Conservation (phyloP, 2,888 invertebrate species). For the Salticus scenicus region DNA sequence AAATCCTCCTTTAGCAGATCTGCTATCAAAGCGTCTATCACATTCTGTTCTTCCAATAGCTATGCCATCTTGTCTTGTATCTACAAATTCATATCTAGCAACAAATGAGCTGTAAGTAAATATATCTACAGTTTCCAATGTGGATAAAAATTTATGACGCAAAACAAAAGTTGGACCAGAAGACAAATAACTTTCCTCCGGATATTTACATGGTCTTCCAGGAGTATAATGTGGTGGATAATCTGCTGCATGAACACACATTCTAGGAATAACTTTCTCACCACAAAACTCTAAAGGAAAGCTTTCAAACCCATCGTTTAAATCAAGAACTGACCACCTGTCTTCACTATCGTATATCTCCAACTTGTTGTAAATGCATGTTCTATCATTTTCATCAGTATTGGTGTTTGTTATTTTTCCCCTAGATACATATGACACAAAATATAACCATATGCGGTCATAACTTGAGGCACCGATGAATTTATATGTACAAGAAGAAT, state of each 20-base stretch:
- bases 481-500: slow-evolving; percentile 87
- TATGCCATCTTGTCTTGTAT: slow-evolving; percentile 75
- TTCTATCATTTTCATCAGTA: slow-evolving; percentile 48
- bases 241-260: slow-evolving; percentile 73
- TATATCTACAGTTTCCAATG: slow-evolving; percentile 86
- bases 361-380: slow-evolving; percentile 67
- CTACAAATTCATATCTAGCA: slow-evolving; percentile 88
- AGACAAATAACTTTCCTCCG: slow-evolving; percentile 85
- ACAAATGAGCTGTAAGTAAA: slow-evolving; percentile 82
- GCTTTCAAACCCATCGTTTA: slow-evolving; percentile 75
- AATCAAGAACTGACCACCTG: slow-evolving; percentile 75
- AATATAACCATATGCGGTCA: slow-evolving; percentile 85
- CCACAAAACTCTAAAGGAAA: slow-evolving; percentile 80
- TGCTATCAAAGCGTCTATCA: slow-evolving; percentile 67
- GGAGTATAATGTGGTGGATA: slow-evolving; percentile 71
- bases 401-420: slow-evolving; percentile 73
- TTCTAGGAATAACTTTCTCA: slow-evolving; percentile 71
- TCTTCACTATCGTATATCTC: slow-evolving; percentile 70
- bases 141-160: slow-evolving; percentile 84
- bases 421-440: slow-evolving; percentile 88
- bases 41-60: slow-evolving; percentile 71
- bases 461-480: slow-evolving; percentile 79
- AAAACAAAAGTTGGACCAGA: slow-evolving; percentile 85
- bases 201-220: slow-evolving; percentile 72
- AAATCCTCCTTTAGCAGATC: slow-evolving; percentile 77